Evolutionary conservation across 2,113 vertebrate species (phyloP), one percentile per base, ranked within the genome.

Genomic region (Etheostoma cragini): DNA sequence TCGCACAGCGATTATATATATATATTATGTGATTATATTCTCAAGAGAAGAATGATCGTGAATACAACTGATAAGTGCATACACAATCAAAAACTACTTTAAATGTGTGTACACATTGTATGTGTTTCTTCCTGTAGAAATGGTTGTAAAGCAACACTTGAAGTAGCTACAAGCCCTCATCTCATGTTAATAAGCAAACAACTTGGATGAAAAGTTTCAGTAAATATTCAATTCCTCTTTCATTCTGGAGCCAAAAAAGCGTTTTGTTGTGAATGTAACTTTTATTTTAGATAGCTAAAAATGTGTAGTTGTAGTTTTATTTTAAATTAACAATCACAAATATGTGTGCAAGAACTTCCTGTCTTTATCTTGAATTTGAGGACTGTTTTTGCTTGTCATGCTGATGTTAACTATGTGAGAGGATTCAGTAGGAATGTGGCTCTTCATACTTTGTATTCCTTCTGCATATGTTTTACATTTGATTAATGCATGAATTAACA

Each of bases 111-210:
- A 3, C 3, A 8, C n/a, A 42, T 6, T n/a, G 21, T 50, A 42
- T 76, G 53, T 69, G 65, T 67, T 60, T 50, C 19, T 52, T 61
- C 30, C 46, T 15, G 16, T 52, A 12, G 38, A 10, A 22, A 47
- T 33, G 12, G 45, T 4, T 33, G 45, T 30, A 22, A 47, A 50
- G 57, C 45, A 73, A 8, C 11, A 58, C 30, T 0, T 49, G 6
- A 19, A 0, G 6, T 0, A 0, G 16, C n/a, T 49, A 24, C 3
- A 49, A 50, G 33, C 45, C 35, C 45, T 26, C 16, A 19, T 30
- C 38, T 54, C 24, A 47, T 16, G 24, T 47, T 22, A 24, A 46
- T 56, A 66, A 66, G 19, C 52, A 58, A 67, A 58, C 62, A 61
- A 61, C 26, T 64, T 6, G 11, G 33, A 10, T 54, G 22, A 46